These are phyloP conservation scores for Poecilia wingei DNA, from an alignment of 2,797 vertebrate genomes.

Conservation along the genomic window DNA sequence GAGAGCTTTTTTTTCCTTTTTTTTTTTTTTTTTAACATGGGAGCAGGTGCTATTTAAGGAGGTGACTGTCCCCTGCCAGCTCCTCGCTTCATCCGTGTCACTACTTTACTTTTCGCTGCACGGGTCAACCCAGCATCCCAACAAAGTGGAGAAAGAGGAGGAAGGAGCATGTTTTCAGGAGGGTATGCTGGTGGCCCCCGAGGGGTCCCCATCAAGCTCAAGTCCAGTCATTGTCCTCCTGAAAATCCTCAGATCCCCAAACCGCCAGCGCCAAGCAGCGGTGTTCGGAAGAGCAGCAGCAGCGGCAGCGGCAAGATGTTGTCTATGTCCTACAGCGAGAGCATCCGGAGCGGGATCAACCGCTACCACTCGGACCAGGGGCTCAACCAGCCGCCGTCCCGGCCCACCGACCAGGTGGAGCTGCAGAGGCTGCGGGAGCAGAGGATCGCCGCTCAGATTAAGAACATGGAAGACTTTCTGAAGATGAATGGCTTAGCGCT, in stretches of 20 bases:
- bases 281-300: conserved; percentile 81
- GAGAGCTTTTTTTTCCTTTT: conserved; percentile 51
- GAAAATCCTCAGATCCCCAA: conserved; percentile 83
- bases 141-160: conserved; percentile 31
- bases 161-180: conserved; percentile 79
- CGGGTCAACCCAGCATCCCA: conserved; percentile 50
- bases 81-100: conserved; percentile 56
- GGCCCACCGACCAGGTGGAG: conserved; percentile 86
- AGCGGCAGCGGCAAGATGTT: conserved; percentile 88
- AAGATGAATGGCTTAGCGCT: conserved; percentile 94
- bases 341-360: conserved; percentile 93
- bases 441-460: conserved; percentile 89
- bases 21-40: conserved; percentile 60
- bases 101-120: conserved; percentile 59
- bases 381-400: conserved; percentile 83
- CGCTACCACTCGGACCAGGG: conserved; percentile 94
- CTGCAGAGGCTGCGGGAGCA: conserved; percentile 92
- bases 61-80: conserved; percentile 65
- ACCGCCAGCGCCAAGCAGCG: conserved; percentile 72
- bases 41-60: conserved; percentile 83
- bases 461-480: conserved; percentile 97
- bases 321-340: conserved; percentile 98
- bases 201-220: conserved; percentile 57
- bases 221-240: conserved; percentile 77
- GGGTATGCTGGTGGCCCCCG: conserved; percentile 68